Base-by-base conservation (phyloP, 2,797 vertebrate genomes). In the Silurus lanzhouensis region DNA sequence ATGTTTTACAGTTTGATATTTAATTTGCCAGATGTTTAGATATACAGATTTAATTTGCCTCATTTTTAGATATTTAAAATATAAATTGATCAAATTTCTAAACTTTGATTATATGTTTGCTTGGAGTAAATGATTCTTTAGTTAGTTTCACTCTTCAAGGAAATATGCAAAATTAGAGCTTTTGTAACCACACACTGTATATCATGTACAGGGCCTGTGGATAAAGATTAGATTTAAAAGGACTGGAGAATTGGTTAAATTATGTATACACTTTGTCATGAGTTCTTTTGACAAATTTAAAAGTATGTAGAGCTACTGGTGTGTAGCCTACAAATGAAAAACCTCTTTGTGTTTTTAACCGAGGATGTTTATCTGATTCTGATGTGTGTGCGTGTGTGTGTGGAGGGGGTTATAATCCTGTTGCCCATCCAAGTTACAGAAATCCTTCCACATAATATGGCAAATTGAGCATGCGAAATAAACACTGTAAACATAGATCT, bases 361-460 rank as follows among this genome's bases (percentile, higher is more conserved):
- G 15, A 38, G 71, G 9, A 55, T 66, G 44, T 70, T 27, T 70
- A 57, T 76, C 25, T 57, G 15, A 76, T 46, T 48, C 13, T 61
- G 19, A 12, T 13, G 20, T 61, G 63, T 83, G 44, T 77, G 67
- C 81, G 31, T 76, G 68, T 64, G 44, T 67, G 48, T 76, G 63
- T 10, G 8, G 48, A 52, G 48, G 48, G 48, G 48, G 48, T 82
- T 67, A 79, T 77, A 75, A 57, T 82, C 31, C n/a, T 84, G 55
- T 68, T 52, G 63, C 17, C 81, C 66, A 64, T 78, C 64, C 44
- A 71, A 84, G 27, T 83, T 80, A 82, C 58, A 48, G 48, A 89
- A 88, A 84, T 82, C 75, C 83, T 74, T 88, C 84, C 87, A 84
- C 87, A 89, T 89, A 89, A 88, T 44, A 84, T 13, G 14, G 70